Evolutionary conservation across 2,888 invertebrate genomes (phyloP).

Genomic region (Cerastis rubricosa): DNA sequence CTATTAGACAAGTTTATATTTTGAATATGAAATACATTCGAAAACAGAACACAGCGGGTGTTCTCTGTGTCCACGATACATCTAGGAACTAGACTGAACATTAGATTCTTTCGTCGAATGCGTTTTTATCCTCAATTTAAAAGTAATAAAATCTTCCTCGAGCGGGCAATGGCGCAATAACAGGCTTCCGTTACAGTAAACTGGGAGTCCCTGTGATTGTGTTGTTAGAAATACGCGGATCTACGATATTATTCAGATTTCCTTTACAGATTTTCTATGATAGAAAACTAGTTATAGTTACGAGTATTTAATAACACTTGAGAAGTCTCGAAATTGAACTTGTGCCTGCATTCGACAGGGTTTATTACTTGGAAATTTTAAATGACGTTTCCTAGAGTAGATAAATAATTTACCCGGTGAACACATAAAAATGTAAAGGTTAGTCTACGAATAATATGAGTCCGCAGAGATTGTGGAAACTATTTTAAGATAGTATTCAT

Average conservation of each 20-base stretch:
- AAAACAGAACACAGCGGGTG: constrained; percentile 43
- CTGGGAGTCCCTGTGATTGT: constrained; percentile 24
- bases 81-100: constrained; percentile 26
- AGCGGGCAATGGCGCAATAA: constrained; percentile 43
- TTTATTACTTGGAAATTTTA: constrained; percentile 6
- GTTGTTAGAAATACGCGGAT: constrained; percentile 14
- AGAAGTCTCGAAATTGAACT: not conserved
- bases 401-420: not conserved
- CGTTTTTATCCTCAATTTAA: constrained; percentile 61
- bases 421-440: not conserved
- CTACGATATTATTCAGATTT: constrained; percentile 6
- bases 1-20: not conserved
- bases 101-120: constrained; percentile 42
- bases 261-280: not conserved
- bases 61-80: constrained; percentile 9
- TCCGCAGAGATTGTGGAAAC: not conserved
- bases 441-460: not conserved
- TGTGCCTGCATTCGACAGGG: not conserved
- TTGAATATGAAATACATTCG: constrained; percentile 29
- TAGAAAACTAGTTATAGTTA: not conserved
- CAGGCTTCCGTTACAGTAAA: constrained; percentile 42
- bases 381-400: not conserved
- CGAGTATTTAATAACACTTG: not conserved
- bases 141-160: constrained; percentile 58
- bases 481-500: not conserved